Percentiles rank a stretch among this genome's conserved stretches.
Evolutionary conservation across 2,888 invertebrate species (phyloP).

Genomic region (Lochmaea crataegi): DNA sequence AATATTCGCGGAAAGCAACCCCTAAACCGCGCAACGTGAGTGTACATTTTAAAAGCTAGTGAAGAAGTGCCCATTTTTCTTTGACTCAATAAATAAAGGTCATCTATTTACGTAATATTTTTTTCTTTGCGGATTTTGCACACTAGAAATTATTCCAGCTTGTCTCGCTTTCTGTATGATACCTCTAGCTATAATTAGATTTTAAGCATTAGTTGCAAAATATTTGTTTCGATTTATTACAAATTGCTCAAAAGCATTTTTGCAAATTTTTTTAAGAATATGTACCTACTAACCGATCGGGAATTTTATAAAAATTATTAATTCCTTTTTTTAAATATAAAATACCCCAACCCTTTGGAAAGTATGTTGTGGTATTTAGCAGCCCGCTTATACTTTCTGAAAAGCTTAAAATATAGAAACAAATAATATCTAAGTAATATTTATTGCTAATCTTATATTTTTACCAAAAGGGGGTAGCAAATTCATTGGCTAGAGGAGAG

Average conservation of each 20-base stretch:
- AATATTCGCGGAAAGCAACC: slow-evolving; percentile 21
- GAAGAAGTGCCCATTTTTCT: slow-evolving; percentile 29
- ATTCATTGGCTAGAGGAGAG: no score
- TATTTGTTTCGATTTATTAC: slow-evolving; percentile 12
- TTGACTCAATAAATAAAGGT: slow-evolving; percentile 2
- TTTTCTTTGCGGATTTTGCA: slow-evolving; percentile 23
- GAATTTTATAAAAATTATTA: neutral
- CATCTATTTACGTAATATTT: slow-evolving; percentile 29
- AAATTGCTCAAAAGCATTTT: no score
- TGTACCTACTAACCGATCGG: neutral
- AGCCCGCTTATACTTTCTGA: no score
- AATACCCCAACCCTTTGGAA: no score
- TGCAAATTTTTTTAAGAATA: neutral
- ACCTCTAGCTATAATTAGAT: slow-evolving; percentile 18
- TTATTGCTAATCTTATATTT: no score
- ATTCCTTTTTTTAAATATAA: no score
- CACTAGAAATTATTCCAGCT: slow-evolving; percentile 25
- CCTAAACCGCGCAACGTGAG: slow-evolving; percentile 13
- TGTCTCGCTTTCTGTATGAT: slow-evolving; percentile 24
- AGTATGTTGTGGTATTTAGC: no score
- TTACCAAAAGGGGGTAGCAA: no score
- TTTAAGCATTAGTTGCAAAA: neutral
- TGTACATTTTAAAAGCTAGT: slow-evolving; percentile 13
- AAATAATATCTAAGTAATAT: no score
- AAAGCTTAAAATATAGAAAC: no score